phyloP scores from a whole-genome alignment of 1,140 invertebrate species.

The Drosophila trapezifrons region DNA sequence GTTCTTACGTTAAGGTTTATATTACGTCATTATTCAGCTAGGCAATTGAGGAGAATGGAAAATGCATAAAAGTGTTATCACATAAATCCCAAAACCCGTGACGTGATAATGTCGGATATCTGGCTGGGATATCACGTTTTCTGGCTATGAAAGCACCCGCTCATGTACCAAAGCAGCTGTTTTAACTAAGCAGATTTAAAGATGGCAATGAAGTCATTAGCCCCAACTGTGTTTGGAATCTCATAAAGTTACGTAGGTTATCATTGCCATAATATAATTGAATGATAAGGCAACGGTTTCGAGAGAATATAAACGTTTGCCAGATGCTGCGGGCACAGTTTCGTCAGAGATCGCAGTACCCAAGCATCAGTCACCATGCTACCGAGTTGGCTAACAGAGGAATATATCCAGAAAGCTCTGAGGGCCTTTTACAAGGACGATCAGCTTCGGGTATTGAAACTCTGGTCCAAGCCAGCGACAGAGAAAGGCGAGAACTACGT shows the following conservation, averaged over 20 bases:
- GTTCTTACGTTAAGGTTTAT: background rate
- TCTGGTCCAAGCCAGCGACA: constrained; percentile 48
- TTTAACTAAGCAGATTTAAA: background rate
- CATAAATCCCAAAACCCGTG: background rate
- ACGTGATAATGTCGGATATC: background rate
- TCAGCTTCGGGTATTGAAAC: constrained; percentile 43
- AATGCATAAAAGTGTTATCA: background rate
- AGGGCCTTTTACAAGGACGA: constrained; percentile 47
- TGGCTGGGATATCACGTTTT: background rate
- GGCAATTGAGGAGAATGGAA: no score
- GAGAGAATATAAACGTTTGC: constrained; percentile 28
- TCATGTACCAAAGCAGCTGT: background rate
- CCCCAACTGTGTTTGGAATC: background rate
- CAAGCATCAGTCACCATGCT: constrained; percentile 21
- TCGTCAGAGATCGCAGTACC: constrained; percentile 2
- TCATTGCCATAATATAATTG: background rate
- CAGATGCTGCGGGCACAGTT: constrained; percentile 12
- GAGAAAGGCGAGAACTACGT: constrained; percentile 72
- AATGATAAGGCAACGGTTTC: constrained; percentile 27
- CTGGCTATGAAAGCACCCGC: background rate
- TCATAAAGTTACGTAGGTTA: constrained; percentile 2
- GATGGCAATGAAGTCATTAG: constrained; percentile 4
- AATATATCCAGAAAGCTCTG: constrained; percentile 60
- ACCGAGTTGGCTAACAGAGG: constrained; percentile 60
- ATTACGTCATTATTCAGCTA: background rate